These are phyloP conservation scores for Atopsyche davidsoni DNA, from an alignment of 1,140 invertebrate genomes.

Conservation along the genomic window DNA sequence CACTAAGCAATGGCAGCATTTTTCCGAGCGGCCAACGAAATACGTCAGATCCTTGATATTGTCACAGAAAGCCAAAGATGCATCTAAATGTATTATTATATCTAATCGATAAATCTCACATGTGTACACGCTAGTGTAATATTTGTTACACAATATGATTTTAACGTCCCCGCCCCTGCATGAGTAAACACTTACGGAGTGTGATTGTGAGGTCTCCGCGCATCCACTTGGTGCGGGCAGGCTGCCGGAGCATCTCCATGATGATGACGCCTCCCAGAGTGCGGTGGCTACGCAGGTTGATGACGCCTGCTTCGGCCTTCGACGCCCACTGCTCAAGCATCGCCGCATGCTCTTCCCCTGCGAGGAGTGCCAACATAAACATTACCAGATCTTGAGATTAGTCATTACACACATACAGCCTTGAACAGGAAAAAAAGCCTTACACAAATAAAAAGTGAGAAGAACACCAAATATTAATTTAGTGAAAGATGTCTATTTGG, in stretches of 20 bases:
- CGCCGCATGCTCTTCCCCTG: slow-evolving; percentile 8
- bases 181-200: slow-evolving; percentile 41
- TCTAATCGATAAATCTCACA: too few species aligned
- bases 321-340: neutral
- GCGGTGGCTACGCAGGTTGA: slow-evolving; percentile 37
- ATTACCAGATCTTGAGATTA: neutral
- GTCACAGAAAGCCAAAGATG: too few species aligned
- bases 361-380: neutral
- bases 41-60: too few species aligned
- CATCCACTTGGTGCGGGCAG: slow-evolving; percentile 40
- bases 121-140: too few species aligned
- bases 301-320: neutral
- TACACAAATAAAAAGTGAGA: too few species aligned
- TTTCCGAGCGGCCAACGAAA: too few species aligned
- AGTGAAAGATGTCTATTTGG: too few species aligned
- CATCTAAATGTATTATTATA: too few species aligned
- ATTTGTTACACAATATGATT: too few species aligned
- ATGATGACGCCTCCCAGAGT: slow-evolving; percentile 41
- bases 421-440: too few species aligned
- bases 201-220: slow-evolving; percentile 33
- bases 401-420: too few species aligned
- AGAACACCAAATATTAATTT: neutral
- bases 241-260: slow-evolving; percentile 39
- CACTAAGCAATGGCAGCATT: too few species aligned
- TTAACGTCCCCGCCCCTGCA: neutral